Base-by-base conservation (phyloP, 2,113 vertebrate species). In the Rhinopomastus cyanomelas region DNA sequence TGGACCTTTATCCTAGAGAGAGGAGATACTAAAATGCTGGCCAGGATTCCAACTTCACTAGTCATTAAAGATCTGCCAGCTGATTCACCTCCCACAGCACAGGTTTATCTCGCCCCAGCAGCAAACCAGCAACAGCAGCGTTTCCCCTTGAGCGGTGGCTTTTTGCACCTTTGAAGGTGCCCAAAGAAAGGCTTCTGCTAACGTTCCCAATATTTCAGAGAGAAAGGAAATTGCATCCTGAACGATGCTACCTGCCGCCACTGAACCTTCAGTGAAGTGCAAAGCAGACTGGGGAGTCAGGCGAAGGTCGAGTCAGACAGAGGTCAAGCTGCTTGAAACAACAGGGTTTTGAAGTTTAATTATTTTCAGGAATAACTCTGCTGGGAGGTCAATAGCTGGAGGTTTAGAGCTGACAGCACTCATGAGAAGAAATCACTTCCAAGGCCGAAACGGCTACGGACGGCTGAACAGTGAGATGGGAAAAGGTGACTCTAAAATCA, bases 141-240 rank as follows among this genome's bases (percentile, higher is more conserved):
- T 17, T 61, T 61, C 64, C 25, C n/a, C 30, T 76, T 3, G 1
- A 84, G 65, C 5, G 44, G 29, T 20, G 25, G 46, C 12, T 77
- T 81, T 87, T 51, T 3, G 2, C 27, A 67, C 27, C 32, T 19
- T 36, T 14, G 26, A 86, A 57, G 42, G n/a, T 19, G 46, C 37
- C 59, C 19, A 3, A 37, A 62, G 20, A 16, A 82, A 36, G 19
- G 55, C 59, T 87, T 87, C 69, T 90, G 22, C 55, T 51, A 77
- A 30, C 4, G 5, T 6, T 88, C 42, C 13, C 55, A 69, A 84
- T 81, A 66, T 77, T 39, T 85, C 67, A 69, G 32, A 59, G 10
- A 16, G 26, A 84, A 67, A 88, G 39, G 53, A 91, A 95, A 92
- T 90, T 85, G 72, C 51, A 62, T 17, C 46, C 55, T 88, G 87